These are phyloP conservation scores for Heliconius hewitsoni DNA, from an alignment of 1,140 invertebrate species.

Conservation along the genomic window DNA sequence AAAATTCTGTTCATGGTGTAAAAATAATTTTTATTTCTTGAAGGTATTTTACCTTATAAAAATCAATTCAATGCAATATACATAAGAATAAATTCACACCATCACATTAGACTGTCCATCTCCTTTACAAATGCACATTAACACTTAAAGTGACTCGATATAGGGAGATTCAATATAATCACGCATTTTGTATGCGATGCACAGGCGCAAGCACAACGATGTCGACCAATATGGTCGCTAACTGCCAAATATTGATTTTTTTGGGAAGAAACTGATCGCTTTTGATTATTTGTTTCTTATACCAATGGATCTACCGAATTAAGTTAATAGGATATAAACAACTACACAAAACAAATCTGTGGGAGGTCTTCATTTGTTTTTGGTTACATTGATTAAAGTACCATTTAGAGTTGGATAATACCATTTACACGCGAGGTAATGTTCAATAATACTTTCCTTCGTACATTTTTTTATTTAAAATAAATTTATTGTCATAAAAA, in stretches of 20 bases:
- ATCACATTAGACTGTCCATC: conserved; percentile 2
- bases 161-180: conserved; percentile 20
- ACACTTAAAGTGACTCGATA: conserved; percentile 16
- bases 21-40: not conserved
- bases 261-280: conserved; percentile 6
- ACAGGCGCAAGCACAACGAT: not conserved
- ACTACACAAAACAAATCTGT: not conserved
- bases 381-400: not conserved
- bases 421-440: not conserved
- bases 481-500: too few species aligned
- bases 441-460: not conserved
- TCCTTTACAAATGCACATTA: conserved; percentile 19
- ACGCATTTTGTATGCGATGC: conserved; percentile 30
- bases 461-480: too few species aligned
- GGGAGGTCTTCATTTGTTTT: not conserved
- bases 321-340: not conserved
- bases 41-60: not conserved
- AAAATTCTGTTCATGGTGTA: not conserved
- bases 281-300: conserved; percentile 12
- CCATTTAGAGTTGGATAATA: not conserved
- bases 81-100: conserved; percentile 2
- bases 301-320: not conserved
- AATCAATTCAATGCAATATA: not conserved
- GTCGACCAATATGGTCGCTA: conserved; percentile 17
- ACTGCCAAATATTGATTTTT: conserved; percentile 20